These are phyloP conservation scores for Dolichopus griseipennis DNA, from an alignment of 2,888 invertebrate genomes.

Conservation along the genomic window DNA sequence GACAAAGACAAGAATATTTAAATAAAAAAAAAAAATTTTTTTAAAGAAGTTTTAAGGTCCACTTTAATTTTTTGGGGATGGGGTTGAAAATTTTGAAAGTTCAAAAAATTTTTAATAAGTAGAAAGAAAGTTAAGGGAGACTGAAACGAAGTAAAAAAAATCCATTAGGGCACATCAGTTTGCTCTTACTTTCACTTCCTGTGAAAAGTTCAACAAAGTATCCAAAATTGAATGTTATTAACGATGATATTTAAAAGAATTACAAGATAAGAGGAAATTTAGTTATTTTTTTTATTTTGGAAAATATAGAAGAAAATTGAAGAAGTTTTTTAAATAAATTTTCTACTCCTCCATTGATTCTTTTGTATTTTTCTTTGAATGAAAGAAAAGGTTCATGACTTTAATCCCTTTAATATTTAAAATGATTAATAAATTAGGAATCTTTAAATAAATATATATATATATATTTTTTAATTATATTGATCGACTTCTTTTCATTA, in stretches of 20 bases:
- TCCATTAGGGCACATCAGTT: neutral
- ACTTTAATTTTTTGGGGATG: neutral
- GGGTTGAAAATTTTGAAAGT: too few relatives aligned
- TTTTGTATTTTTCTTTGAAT: neutral
- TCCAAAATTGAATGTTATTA: neutral
- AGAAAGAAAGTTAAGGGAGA: too few relatives aligned
- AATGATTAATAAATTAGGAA: neutral
- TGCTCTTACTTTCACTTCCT: neutral
- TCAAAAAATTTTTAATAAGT: too few relatives aligned
- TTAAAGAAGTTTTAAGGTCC: neutral
- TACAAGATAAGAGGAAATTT: neutral
- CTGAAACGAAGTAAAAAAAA: too few relatives aligned
- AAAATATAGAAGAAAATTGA: neutral
- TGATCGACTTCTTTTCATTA: neutral
- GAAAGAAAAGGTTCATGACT: neutral
- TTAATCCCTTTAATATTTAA: neutral
- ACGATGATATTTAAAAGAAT: neutral
- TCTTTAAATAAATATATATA: neutral
- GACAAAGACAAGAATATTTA: neutral
- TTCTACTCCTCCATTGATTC: neutral
- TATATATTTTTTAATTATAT: neutral
- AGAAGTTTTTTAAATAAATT: neutral
- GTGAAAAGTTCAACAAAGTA: slow-evolving; percentile 1
- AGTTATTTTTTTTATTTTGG: too few relatives aligned
- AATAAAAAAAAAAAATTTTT: neutral